Percentiles rank a stretch among this genome's conserved stretches.
Conservation (phyloP, 1,140 invertebrate genomes). For the Bombus cullumanus region DNA sequence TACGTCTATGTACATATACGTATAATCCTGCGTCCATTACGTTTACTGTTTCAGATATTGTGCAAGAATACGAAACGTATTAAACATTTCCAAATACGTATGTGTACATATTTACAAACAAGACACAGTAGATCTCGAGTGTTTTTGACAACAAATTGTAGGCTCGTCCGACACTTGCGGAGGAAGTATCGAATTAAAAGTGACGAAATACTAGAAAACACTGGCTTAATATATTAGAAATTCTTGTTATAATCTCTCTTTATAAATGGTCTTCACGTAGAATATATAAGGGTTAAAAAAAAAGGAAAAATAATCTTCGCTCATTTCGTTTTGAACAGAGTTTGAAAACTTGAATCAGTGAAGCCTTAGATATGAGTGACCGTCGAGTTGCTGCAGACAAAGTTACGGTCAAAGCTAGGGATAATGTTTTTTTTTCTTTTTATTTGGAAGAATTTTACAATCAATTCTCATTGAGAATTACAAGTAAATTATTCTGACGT, state of each 20-base stretch:
- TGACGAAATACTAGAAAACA: neutral
- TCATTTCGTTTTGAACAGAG: no score
- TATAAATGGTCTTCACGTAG: neutral
- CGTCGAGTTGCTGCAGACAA: no score
- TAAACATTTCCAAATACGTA: neutral
- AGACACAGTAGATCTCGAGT: neutral
- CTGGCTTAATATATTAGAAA: neutral
- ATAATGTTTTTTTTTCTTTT: no score
- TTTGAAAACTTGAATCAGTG: no score
- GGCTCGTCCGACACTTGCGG: neutral
- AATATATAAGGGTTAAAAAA: neutral
- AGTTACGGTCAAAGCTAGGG: no score
- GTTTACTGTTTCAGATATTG: neutral
- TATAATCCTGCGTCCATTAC: neutral
- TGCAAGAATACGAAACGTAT: neutral
- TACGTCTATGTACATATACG: neutral
- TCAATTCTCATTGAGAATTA: no score
- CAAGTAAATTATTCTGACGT: no score
- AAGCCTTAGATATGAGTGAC: no score
- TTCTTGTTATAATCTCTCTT: neutral
- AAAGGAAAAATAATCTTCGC: no score
- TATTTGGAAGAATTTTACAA: no score
- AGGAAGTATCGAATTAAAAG: neutral
- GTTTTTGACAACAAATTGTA: neutral
- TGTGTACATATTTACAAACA: neutral